A percentile compares a stretch with the other conserved stretches of the same genome.
These are phyloP conservation scores for Bicyclus anynana DNA, from an alignment of 1,140 invertebrate species.

Conservation along the genomic window DNA sequence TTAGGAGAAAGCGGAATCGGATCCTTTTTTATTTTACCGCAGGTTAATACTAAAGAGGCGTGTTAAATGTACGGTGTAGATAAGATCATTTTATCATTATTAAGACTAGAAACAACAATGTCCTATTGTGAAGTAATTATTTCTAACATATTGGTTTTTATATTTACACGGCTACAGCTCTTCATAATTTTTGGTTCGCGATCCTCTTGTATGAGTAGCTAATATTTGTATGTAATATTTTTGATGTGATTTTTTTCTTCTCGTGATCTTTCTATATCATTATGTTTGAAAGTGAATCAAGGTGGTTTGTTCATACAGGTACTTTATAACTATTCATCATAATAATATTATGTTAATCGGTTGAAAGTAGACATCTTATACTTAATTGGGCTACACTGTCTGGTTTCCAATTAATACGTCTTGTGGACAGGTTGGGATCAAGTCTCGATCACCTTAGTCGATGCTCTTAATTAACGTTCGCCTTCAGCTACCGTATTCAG, in stretches of 20 bases:
- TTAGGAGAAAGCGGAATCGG: conserved; percentile 46
- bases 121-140: neutral
- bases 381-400: conserved; percentile 1
- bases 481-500: conserved; percentile 58
- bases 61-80: neutral
- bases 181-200: too few relatives aligned
- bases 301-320: too few relatives aligned
- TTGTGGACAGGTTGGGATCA: conserved; percentile 33
- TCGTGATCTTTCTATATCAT: too few relatives aligned
- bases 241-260: too few relatives aligned
- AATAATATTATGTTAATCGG: neutral
- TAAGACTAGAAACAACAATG: neutral
- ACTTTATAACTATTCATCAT: too few relatives aligned
- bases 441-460: conserved; percentile 47
- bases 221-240: too few relatives aligned
- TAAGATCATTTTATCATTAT: conserved; percentile 18
- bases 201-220: too few relatives aligned
- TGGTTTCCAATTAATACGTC: conserved; percentile 45
- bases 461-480: conserved; percentile 66
- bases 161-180: too few relatives aligned
- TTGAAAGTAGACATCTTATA: neutral
- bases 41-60: neutral
- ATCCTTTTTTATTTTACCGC: conserved; percentile 17
- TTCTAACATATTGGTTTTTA: too few relatives aligned
- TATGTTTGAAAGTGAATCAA: too few relatives aligned